Base-by-base conservation (phyloP, 2,888 invertebrate species). In the Macrosoma leucophasiata region DNA sequence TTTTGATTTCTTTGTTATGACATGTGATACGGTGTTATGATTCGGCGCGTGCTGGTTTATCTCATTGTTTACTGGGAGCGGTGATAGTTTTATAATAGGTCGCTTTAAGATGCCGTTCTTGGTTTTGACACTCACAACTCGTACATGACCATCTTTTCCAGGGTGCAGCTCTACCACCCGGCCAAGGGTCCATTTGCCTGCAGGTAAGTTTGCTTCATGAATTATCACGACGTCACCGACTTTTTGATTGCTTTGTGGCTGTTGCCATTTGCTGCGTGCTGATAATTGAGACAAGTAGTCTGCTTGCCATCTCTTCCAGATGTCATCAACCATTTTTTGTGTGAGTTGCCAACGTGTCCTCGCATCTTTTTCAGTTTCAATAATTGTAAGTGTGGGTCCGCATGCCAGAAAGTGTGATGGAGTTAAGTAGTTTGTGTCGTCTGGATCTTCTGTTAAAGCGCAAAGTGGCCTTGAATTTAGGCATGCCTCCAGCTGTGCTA, bases 391-490 rank as follows among this genome's bases (percentile, higher is more conserved):
- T 7, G 33, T 29, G 33, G 14, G 28, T 6, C 31, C 31, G 8
- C 27, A 38, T 22, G 36, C 18, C 39, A 32, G 18, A 15, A 44
- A 44, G 9, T 39, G 39, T 4, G 32, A 35, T 15, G 44, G 45
- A 17, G 43, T 37, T 13, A 43, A 13, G 8, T 15, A 41, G 12
- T 38, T 32, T 3, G 34, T 13, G 19, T 44, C 42, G 8, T 42
- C 41, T 44, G 19, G 39, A 32, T 32, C 36, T 36, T 44, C 38
- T 9, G 43, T 39, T 22, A 41, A 13, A 1, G 42, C 13, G n/a
- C 25, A 38, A 10, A 45, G 15, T 5, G 46, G 44, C 12, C 46
- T 29, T 2, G 41, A 39, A 20, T 46, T 48, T 6, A 48, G 21
- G 12, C 34, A 38, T 5, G 43, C 42, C 22, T 50, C 47, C 0